These are phyloP conservation scores for Dasypogon diadema DNA, from an alignment of 2,888 invertebrate species.

Conservation along the genomic window DNA sequence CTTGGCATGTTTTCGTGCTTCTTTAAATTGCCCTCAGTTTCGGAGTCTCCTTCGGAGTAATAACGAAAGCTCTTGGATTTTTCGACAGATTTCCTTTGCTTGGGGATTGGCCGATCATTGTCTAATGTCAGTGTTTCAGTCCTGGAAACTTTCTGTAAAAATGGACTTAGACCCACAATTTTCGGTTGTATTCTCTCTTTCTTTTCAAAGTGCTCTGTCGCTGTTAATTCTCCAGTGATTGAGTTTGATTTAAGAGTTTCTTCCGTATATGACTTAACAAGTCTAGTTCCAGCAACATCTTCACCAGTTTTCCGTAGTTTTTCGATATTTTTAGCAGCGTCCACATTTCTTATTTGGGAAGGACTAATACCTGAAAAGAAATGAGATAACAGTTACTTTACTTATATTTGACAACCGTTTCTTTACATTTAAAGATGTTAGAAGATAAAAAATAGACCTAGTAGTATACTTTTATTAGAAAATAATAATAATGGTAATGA, in stretches of 20 bases:
- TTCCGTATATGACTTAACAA: constrained; percentile 61
- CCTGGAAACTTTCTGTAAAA: constrained; percentile 71
- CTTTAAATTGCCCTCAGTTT: constrained; percentile 51
- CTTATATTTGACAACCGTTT: no score
- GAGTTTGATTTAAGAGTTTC: constrained; percentile 60
- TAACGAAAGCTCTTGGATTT: constrained; percentile 81
- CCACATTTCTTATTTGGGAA: background rate
- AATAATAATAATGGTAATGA: no score
- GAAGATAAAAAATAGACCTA: no score
- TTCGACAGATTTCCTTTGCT: constrained; percentile 73
- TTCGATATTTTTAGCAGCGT: background rate
- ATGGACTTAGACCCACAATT: constrained; percentile 70
- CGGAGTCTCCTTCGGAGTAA: constrained; percentile 68
- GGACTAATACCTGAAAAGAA: background rate
- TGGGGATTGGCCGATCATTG: constrained; percentile 59
- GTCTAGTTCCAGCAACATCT: constrained; percentile 1
- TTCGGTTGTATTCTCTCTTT: constrained; percentile 64
- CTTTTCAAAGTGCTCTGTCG: constrained; percentile 63
- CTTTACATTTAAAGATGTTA: no score
- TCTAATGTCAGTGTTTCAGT: constrained; percentile 62
- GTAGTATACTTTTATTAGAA: no score
- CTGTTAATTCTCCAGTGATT: background rate
- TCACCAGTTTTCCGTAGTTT: background rate
- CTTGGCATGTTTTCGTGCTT: constrained; percentile 64
- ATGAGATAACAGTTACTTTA: no score